Percentiles rank a stretch among this genome's conserved stretches.
Conservation (phyloP, 2,888 invertebrate species). For the Rhimphoctona megacephalus region DNA sequence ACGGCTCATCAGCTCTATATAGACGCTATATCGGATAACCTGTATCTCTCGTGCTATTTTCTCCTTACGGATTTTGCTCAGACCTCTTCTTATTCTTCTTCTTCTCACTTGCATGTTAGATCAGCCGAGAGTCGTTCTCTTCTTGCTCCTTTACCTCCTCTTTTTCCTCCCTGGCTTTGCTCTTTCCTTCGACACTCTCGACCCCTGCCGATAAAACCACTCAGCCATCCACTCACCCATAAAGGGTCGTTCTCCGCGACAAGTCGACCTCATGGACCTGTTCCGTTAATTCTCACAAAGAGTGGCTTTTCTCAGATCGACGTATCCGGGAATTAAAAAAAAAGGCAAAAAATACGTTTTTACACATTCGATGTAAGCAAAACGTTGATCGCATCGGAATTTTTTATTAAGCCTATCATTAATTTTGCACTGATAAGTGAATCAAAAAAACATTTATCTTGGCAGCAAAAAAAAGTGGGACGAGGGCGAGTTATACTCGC, state of each 20-base stretch:
- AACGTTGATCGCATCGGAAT: no score
- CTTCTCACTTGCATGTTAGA: slow-evolving; percentile 24
- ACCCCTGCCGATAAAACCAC: slow-evolving; percentile 68
- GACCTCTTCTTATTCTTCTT: background rate
- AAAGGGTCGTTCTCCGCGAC: slow-evolving; percentile 53
- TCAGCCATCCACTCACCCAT: slow-evolving; percentile 57
- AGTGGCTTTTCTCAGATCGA: slow-evolving; percentile 30
- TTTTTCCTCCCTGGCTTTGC: slow-evolving; percentile 8
- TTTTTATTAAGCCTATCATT: background rate
- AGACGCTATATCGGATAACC: slow-evolving; percentile 28
- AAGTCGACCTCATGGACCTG: slow-evolving; percentile 36
- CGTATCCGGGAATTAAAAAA: slow-evolving; percentile 1
- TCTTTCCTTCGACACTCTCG: slow-evolving; percentile 45
- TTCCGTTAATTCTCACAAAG: slow-evolving; percentile 56
- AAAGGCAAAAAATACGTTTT: slow-evolving; percentile 14
- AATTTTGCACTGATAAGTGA: background rate
- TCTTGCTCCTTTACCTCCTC: slow-evolving; percentile 27
- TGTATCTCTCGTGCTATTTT: slow-evolving; percentile 25
- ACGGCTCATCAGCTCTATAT: slow-evolving; percentile 23
- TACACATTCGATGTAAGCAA: background rate
- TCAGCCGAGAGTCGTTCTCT: slow-evolving; percentile 22
- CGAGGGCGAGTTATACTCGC: background rate
- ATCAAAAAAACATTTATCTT: background rate
- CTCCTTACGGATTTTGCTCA: background rate
- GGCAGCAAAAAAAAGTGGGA: background rate